A percentile compares a stretch with the other conserved stretches of the same genome.
phyloP scores from a whole-genome alignment of 2,888 invertebrate genomes.

The Pomacea canaliculata region DNA sequence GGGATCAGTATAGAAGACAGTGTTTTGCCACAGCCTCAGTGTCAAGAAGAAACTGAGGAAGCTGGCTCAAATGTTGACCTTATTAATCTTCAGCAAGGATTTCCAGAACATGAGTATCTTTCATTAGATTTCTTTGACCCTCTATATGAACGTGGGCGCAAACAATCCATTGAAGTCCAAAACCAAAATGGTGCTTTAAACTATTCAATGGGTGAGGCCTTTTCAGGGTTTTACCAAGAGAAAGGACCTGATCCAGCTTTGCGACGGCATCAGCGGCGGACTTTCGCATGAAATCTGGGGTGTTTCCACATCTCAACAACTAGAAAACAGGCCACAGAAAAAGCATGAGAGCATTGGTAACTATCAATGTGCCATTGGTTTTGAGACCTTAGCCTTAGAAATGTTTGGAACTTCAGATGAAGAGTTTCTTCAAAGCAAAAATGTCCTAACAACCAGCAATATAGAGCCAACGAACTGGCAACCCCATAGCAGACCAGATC shows the following conservation, averaged over 20 bases:
- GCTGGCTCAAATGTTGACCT: conserved; percentile 37
- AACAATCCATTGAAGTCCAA: conserved; percentile 42
- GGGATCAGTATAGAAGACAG: neutral
- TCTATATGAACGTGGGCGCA: conserved; percentile 50
- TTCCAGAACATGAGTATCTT: conserved; percentile 55
- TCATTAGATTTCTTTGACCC: conserved; percentile 60
- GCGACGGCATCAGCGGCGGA: neutral
- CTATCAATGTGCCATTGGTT: conserved; percentile 17
- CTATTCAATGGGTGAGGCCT: conserved; percentile 42
- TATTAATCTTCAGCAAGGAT: conserved; percentile 37
- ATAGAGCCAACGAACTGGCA: neutral
- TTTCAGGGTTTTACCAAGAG: conserved; percentile 31
- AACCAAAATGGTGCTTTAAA: conserved; percentile 8
- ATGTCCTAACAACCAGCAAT: neutral
- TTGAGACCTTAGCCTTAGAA: conserved; percentile 26
- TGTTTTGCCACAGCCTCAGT: neutral
- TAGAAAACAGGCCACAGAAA: neutral
- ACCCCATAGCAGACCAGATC: neutral
- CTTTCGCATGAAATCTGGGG: conserved; percentile 24
- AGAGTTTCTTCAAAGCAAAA: conserved; percentile 10
- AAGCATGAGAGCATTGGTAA: neutral
- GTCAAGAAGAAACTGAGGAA: neutral
- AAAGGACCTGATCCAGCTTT: conserved; percentile 19
- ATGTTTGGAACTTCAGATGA: conserved; percentile 25
- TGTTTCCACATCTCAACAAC: conserved; percentile 7